Evolutionary conservation across 2,888 invertebrate species (phyloP).

Genomic region (Synergus itoensis): DNA sequence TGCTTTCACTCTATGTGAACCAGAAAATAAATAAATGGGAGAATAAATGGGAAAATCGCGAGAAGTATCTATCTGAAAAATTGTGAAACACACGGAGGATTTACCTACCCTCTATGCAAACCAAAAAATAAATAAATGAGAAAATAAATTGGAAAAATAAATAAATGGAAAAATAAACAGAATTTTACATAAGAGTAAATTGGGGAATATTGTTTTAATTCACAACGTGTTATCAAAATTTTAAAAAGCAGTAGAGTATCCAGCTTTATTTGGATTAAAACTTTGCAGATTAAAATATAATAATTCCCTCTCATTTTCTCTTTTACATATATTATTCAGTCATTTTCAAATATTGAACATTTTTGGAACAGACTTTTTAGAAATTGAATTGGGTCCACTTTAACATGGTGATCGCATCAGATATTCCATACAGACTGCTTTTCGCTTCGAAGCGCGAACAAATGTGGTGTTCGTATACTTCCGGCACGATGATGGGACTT

Average conservation of each 20-base stretch:
- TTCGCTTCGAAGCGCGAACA: neutral
- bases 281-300: neutral
- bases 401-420: neutral
- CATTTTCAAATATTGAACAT: neutral
- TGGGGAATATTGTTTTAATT: neutral
- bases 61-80: neutral
- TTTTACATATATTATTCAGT: neutral
- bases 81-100: neutral
- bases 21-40: neutral
- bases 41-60: no score
- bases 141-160: neutral
- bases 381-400: neutral
- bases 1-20: neutral
- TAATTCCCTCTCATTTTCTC: neutral
- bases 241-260: no score
- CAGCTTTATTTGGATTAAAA: neutral
- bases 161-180: neutral
- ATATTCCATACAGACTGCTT: neutral
- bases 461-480: conserved; percentile 10
- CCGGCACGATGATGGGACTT: conserved; percentile 16
- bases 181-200: neutral
- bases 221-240: no score
- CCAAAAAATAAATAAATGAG: no score
- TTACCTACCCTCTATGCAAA: neutral
- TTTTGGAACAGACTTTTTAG: no score